Conservation (phyloP, 2,797 vertebrate species). For the Cirrhinus mrigala region DNA sequence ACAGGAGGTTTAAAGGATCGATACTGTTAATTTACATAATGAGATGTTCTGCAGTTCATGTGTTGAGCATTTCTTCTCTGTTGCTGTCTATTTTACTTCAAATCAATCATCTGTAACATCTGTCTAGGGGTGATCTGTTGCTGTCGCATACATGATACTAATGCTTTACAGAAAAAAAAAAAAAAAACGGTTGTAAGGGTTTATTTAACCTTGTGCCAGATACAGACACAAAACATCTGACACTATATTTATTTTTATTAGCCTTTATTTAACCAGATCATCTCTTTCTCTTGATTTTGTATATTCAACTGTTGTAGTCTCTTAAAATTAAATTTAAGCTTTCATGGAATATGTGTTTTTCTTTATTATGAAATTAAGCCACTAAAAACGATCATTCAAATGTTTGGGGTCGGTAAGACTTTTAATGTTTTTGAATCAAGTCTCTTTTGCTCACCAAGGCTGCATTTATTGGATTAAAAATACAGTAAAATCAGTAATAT, state of each 20-base stretch:
- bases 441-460: not conserved
- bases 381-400: not conserved
- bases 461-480: not conserved
- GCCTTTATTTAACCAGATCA: too few relatives aligned
- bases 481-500: not conserved
- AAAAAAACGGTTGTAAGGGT: not conserved
- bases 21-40: not conserved
- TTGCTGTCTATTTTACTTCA: not conserved
- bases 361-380: not conserved
- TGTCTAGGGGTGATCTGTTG: not conserved
- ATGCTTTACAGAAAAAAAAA: not conserved
- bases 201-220: not conserved
- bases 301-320: not conserved
- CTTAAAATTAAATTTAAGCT: not conserved
- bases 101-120: not conserved
- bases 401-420: not conserved
- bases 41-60: not conserved
- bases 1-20: not conserved
- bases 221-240: not conserved
- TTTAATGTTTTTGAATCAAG: not conserved
- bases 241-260: not conserved
- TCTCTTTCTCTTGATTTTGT: not conserved
- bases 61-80: not conserved
- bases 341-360: not conserved
- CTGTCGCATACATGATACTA: not conserved